Percentiles rank a stretch among this genome's conserved stretches.
These are phyloP conservation scores for Pterocles gutturalis DNA, from an alignment of 2,113 vertebrate species.

Conservation along the genomic window DNA sequence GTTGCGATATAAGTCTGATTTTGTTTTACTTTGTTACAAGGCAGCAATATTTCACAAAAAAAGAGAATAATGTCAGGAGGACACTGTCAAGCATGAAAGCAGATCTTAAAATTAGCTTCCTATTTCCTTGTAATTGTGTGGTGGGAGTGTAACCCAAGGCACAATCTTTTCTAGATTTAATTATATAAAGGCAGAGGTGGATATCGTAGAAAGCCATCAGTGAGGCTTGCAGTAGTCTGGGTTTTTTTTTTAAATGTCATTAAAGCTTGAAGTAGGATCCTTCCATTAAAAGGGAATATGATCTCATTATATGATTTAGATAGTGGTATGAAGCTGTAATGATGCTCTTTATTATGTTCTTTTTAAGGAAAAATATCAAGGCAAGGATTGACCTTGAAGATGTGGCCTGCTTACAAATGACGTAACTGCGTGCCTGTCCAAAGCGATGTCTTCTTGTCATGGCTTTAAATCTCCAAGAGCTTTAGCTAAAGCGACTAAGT, in stretches of 20 bases:
- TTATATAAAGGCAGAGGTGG: constrained; percentile 42
- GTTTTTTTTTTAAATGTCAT: not conserved
- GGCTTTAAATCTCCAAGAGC: not conserved
- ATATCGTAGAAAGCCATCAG: constrained; percentile 32
- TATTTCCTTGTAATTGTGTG: constrained; percentile 11
- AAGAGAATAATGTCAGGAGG: not conserved
- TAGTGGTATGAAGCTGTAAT: not conserved
- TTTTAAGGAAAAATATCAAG: constrained; percentile 28
- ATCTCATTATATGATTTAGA: constrained; percentile 45
- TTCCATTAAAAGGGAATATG: constrained; percentile 36
- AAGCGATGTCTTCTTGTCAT: not conserved
- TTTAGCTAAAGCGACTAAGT: not conserved
- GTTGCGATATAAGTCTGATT: not conserved
- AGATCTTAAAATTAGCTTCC: constrained; percentile 33
- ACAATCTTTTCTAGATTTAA: constrained; percentile 15
- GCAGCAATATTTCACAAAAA: not conserved
- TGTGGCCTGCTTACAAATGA: not conserved
- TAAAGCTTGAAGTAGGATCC: constrained; percentile 28
- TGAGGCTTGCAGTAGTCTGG: not conserved
- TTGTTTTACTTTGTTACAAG: not conserved
- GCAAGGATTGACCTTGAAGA: not conserved
- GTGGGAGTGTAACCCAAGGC: constrained; percentile 35
- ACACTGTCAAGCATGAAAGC: not conserved
- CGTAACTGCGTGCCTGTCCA: not conserved
- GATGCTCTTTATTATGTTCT: constrained; percentile 5